These are phyloP conservation scores for Marasmarcha lunaedactyla DNA, from an alignment of 2,888 invertebrate species.

Conservation along the genomic window DNA sequence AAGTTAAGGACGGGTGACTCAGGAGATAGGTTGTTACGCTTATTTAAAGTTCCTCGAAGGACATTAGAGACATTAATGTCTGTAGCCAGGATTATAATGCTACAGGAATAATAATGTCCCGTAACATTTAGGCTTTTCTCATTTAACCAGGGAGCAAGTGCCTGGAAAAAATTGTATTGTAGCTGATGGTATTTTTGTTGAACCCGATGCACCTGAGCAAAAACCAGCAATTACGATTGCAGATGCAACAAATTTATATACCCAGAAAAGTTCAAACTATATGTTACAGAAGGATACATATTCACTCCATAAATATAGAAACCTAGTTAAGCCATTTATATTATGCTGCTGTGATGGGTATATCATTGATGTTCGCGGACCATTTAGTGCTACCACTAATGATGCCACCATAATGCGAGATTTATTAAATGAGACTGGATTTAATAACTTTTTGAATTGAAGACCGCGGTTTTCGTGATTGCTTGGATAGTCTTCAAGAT, in stretches of 20 bases:
- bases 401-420: neutral
- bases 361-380: no score
- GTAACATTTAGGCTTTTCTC: conserved; percentile 2
- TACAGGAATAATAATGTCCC: no score
- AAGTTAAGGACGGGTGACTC: no score
- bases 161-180: neutral
- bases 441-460: neutral
- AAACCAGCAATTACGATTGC: neutral
- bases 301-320: no score
- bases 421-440: neutral
- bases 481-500: neutral
- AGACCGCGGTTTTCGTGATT: neutral
- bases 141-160: neutral
- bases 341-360: no score
- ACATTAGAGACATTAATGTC: conserved; percentile 2
- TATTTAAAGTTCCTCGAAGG: conserved; percentile 3
- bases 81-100: no score
- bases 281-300: neutral
- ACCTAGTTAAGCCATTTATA: neutral
- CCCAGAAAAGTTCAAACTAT: neutral
- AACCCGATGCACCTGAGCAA: neutral
- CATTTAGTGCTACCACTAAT: neutral
- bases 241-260: neutral
- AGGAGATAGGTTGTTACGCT: conserved; percentile 3
- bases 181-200: neutral